A percentile compares a stretch with the other conserved stretches of the same genome.
phyloP scores from a whole-genome alignment of 2,113 vertebrate genomes.

The Delphinapterus leucas region DNA sequence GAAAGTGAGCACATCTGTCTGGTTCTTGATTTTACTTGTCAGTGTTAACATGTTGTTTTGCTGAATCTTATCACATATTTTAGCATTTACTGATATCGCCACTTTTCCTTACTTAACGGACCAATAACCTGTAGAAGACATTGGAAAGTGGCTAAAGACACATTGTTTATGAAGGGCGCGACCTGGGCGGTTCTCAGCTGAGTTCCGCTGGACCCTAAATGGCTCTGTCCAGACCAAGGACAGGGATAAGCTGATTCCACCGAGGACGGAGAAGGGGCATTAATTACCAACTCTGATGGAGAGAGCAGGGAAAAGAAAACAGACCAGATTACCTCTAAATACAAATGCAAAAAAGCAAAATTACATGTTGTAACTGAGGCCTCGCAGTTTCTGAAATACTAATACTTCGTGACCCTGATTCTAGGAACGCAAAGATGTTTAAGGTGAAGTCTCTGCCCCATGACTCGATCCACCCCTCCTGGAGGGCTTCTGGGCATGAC shows the following conservation, averaged over 20 bases:
- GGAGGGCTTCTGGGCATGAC: accelerated
- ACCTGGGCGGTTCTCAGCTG: accelerated
- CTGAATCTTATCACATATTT: neutral
- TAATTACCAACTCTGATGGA: neutral
- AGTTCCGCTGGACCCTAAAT: accelerated
- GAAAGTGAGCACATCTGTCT: accelerated
- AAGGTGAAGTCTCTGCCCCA: accelerated
- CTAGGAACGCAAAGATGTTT: accelerated
- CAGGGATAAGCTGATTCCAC: no score
- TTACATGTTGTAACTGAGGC: accelerated
- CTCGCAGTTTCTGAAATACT: neutral
- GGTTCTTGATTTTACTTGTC: neutral
- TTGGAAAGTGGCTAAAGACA: accelerated
- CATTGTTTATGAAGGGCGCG: accelerated
- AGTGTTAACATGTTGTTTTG: accelerated
- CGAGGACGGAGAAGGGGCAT: accelerated
- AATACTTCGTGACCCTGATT: accelerated
- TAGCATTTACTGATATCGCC: neutral
- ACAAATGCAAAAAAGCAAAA: neutral
- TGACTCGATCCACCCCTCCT: accelerated
- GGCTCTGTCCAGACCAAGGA: neutral
- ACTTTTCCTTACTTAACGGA: accelerated
- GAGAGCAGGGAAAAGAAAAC: neutral
- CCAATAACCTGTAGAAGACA: neutral
- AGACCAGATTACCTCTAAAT: accelerated